Evolutionary conservation across 2,113 vertebrate genomes (phyloP).

Genomic region (Odocoileus hemionus): DNA sequence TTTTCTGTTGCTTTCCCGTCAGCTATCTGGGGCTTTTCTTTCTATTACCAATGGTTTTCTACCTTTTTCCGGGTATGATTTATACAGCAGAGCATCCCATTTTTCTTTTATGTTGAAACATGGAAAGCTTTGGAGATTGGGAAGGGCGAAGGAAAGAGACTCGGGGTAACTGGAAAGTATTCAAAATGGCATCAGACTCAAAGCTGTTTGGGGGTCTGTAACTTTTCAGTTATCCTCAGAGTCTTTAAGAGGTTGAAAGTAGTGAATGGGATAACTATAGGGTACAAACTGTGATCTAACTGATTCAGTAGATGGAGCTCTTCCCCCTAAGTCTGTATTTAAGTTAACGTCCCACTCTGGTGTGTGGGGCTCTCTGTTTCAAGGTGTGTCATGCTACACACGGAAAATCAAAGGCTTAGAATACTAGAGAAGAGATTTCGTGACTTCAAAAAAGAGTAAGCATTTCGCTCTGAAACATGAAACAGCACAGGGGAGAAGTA

Average conservation of each 20-base stretch:
- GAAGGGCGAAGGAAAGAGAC: background rate
- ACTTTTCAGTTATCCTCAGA: slow-evolving; percentile 31
- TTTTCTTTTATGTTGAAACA: slow-evolving; percentile 27
- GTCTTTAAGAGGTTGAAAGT: slow-evolving; percentile 43
- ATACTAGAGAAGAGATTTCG: slow-evolving; percentile 22
- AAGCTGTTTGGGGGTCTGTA: background rate
- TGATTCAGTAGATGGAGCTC: slow-evolving; percentile 76
- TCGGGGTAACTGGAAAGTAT: slow-evolving; percentile 7
- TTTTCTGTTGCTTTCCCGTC: slow-evolving; percentile 31
- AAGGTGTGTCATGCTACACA: slow-evolving; percentile 59
- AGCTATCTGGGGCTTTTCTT: slow-evolving; percentile 21
- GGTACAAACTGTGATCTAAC: slow-evolving; percentile 60
- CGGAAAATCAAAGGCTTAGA: background rate
- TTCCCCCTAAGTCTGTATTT: slow-evolving; percentile 69
- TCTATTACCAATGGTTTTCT: slow-evolving; percentile 35
- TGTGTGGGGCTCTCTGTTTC: slow-evolving; percentile 41
- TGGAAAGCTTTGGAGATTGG: slow-evolving; percentile 32
- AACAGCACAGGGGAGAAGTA: background rate
- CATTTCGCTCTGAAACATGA: background rate
- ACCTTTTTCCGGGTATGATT: slow-evolving; percentile 9
- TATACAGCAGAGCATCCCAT: slow-evolving; percentile 3
- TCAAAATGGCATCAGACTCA: slow-evolving; percentile 13
- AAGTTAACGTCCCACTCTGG: slow-evolving; percentile 56
- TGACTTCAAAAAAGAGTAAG: slow-evolving; percentile 17
- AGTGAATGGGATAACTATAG: slow-evolving; percentile 64